Evolutionary conservation across 2,797 vertebrate genomes (phyloP), one percentile per base, ranked within the genome.

Genomic region (Callimico goeldii): DNA sequence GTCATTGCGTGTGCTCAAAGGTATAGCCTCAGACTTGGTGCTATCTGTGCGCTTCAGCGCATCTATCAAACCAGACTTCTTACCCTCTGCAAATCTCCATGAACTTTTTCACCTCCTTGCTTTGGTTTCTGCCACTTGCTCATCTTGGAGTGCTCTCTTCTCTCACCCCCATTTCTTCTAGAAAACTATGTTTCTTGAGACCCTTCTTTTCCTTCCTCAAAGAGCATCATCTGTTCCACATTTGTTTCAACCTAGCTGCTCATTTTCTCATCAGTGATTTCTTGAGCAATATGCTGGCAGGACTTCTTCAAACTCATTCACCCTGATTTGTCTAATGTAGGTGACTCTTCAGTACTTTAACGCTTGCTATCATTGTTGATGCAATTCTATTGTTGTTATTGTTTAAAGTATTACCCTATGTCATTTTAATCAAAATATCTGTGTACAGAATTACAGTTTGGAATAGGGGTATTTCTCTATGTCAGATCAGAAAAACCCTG

Each of bases 341-440:
- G 7, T 28, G 50, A 57, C 6, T 61, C 50, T 76, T 75, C 26
- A 57, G 13, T 61, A 48, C 11, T 58, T 93, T 50, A 46, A 92
- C 20, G 46, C 24, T 64, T 80, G 30, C 58, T 36, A 11, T 52
- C 33, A 15, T 14, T 85, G 19, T 19, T 86, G 67, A 79, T 86
- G 5, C 26, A 89, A 52, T 57, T 91, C n/a, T 84, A 57, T 14
- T 79, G 2, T 22, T 94, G 15, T n/a, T 81, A 75, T 80, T 91
- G 91, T 50, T 64, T 46, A 11, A 95, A 84, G 82, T 28, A 57
- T 43, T 70, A 39, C 11, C 72, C 6, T 48, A 5, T 36, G 1
- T 58, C 1, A 48, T 93, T 46, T 95, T 39, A 88, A 77, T 58
- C 55, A 80, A 90, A 90, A 83, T 19, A 77, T 72, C 33, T 48